Evolutionary conservation across 2,888 invertebrate species (phyloP), one percentile per base, ranked within the genome.

Genomic region (Scaptomyza cyrtandrae): DNA sequence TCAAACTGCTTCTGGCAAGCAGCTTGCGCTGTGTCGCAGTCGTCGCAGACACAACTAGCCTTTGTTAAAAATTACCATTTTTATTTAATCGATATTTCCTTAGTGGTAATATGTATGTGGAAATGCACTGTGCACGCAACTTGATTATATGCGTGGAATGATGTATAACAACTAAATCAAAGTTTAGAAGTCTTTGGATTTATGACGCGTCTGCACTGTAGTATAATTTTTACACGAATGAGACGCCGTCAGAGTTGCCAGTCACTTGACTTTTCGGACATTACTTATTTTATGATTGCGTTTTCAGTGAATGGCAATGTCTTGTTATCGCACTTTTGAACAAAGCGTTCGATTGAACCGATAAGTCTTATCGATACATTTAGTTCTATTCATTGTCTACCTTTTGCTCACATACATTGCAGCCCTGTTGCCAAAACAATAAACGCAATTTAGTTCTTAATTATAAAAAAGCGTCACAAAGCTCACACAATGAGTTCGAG

Each of bases 201-300:
- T 61, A 49, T 19, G 56, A 77, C 73, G 78, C 88, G 76, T 80
- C 89, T 75, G 80, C 75, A 88, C 90, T 61, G 81, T 55, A 77
- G 78, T 79, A 80, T 85, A 76, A 89, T 83, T 89, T 86, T 90
- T 90, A 86, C 82, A 85, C 89, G 90, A 91, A 91, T 91, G 90
- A 90, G 90, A 90, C 90, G 90, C 90, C 89, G 85, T 84, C 68
- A 68, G 64, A 53, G 53, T 52, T 50, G 77, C 67, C 77, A 75
- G 46, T 74, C 74, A 57, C 59, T 46, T n/a, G 56, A 2, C 31
- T 24, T 37, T 49, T 29, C n/a, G 48, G 14, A 14, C 27, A 49
- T 50, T 66, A 49, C 9, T 50, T 61, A 61, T 72, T 67, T 19
- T n/a, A n/a, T 58, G 75, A 41, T 1, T 3, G 13, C 52, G 69